These are phyloP conservation scores for Euplagia quadripunctaria DNA, from an alignment of 2,888 invertebrate genomes.

Conservation along the genomic window DNA sequence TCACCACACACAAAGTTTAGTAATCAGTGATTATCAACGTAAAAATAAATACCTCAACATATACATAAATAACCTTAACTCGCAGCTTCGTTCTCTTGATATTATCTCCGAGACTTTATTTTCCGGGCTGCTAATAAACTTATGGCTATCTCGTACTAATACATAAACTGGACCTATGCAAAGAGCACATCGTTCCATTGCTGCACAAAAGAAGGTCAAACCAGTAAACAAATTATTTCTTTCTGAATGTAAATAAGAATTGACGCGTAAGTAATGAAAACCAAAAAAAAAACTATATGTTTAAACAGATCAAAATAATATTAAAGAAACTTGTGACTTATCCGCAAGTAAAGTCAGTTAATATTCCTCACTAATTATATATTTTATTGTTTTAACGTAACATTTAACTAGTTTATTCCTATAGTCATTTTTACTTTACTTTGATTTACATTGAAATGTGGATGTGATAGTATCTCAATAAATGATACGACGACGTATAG, in stretches of 20 bases:
- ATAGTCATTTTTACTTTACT: neutral
- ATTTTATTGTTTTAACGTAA: neutral
- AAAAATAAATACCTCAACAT: neutral
- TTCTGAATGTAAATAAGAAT: neutral
- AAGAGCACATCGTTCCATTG: too few species aligned
- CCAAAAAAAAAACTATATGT: too few species aligned
- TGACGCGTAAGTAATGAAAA: neutral
- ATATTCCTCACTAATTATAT: neutral
- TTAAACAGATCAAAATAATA: neutral
- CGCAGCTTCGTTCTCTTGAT: neutral
- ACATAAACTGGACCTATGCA: neutral
- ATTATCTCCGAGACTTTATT: neutral
- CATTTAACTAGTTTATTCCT: neutral
- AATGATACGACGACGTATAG: neutral
- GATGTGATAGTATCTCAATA: neutral
- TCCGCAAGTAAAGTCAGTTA: neutral
- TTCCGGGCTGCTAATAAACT: neutral
- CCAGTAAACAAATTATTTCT: neutral
- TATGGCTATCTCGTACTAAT: neutral
- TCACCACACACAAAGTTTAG: neutral
- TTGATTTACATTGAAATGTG: neutral
- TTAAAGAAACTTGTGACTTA: neutral
- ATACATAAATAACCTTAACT: neutral
- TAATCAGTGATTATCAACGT: neutral
- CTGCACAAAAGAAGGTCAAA: too few species aligned